Evolutionary conservation across 2,888 invertebrate genomes (phyloP), one percentile per base, ranked within the genome.

Genomic region (Nymphalis c-album): DNA sequence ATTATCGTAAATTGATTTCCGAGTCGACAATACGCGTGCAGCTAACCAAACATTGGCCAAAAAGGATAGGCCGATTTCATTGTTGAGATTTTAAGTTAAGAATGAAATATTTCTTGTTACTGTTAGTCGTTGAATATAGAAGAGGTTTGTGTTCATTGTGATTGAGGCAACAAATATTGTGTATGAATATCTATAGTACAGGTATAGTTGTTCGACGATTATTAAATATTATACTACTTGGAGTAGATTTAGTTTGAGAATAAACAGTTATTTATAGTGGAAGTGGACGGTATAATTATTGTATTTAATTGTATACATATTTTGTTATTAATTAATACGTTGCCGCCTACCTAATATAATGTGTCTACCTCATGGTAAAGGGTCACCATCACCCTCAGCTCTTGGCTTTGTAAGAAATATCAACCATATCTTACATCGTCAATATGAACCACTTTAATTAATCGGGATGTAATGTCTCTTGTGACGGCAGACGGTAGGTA

Each of bases 11-110:
- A 92, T 91, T 91, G 91, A 91, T 91, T 91, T 85, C 81, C 74
- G 77, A 79, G 80, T 80, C 78, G 80, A 92, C 91, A 92, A 92
- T 87, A 79, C 83, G 81, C 84, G 73, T 78, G 93, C 94, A 94
- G 93, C 94, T 94, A 94, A 94, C 94, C 94, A 94, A 94, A 94
- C 94, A 94, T 93, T 93, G 94, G 93, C 93, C 93, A 92, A 82
- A 93, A 93, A 89, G 91, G 89, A 87, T 86, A 90, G 85, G 78
- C 78, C 85, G 82, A 71, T 87, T 87, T 86, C 88, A 88, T 90
- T 90, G 90, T 91, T 80, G 75, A 77, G 80, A 79, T 77, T 76
- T 76, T 73, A 74, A 74, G 69, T 72, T 76, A 76, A 81, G 26
- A 55, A 84, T 83, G 81, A 78, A 78, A 80, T 79, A 76, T 80